Evolutionary conservation across 2,797 vertebrate species (phyloP).

Genomic region (Sebastes steindachneri): DNA sequence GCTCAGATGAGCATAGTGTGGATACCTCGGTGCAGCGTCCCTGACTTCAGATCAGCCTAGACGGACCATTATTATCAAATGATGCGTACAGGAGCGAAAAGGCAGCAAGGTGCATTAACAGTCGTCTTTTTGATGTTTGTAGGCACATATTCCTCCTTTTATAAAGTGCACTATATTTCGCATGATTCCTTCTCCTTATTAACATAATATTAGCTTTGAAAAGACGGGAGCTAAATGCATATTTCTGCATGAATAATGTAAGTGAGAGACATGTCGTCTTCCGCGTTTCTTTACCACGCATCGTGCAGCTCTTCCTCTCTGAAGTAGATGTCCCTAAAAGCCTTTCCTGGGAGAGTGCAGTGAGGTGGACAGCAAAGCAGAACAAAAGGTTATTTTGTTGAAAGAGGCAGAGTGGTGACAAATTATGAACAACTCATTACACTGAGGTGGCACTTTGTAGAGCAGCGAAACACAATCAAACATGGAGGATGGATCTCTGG

Average conservation of each 20-base stretch:
- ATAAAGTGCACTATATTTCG: conserved; percentile 50
- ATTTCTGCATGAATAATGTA: conserved; percentile 84
- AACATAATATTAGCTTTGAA: conserved; percentile 80
- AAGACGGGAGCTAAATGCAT: conserved; percentile 68
- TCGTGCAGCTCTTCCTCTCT: conserved; percentile 38
- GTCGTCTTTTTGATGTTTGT: conserved; percentile 58
- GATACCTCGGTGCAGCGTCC: not conserved
- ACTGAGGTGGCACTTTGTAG: conserved; percentile 66
- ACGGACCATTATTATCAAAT: conserved; percentile 53
- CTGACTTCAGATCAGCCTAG: conserved; percentile 47
- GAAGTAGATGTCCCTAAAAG: conserved; percentile 76
- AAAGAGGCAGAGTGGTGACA: conserved; percentile 70
- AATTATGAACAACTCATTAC: conserved; percentile 81
- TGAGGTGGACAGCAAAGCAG: conserved; percentile 67
- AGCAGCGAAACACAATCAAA: conserved; percentile 67
- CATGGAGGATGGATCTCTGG: conserved; percentile 56
- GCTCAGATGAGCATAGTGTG: not conserved
- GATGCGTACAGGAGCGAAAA: conserved; percentile 32
- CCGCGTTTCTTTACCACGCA: conserved; percentile 54
- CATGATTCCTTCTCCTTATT: conserved; percentile 68
- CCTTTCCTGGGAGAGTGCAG: conserved; percentile 67
- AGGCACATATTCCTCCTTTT: conserved; percentile 61
- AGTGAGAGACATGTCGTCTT: conserved; percentile 59
- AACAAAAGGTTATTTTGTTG: conserved; percentile 71
- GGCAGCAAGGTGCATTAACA: conserved; percentile 73